Percentiles rank a stretch among this genome's conserved stretches.
phyloP scores from a whole-genome alignment of 1,140 invertebrate species.

The Anastatus disparis region DNA sequence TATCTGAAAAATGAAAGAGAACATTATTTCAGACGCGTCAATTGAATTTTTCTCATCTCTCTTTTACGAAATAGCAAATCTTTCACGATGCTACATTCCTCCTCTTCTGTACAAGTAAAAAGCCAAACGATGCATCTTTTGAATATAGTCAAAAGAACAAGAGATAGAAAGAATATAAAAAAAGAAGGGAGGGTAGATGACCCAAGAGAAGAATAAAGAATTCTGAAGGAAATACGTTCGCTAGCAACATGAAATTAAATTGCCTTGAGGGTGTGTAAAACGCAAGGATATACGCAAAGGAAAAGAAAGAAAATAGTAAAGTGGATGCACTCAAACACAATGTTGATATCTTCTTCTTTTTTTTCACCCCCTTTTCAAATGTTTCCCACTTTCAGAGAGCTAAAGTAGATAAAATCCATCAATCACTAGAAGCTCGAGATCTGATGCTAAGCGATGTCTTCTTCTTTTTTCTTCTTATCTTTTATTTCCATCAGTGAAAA shows the following conservation, averaged over 20 bases:
- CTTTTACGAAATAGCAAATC: background rate
- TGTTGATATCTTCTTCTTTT: conserved; percentile 28
- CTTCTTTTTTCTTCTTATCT: background rate
- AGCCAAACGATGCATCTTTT: background rate
- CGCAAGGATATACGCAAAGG: no score
- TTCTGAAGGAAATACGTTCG: background rate
- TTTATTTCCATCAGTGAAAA: background rate
- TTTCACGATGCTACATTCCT: background rate
- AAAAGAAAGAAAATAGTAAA: conserved; percentile 7
- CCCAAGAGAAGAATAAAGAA: background rate
- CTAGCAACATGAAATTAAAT: conserved; percentile 23
- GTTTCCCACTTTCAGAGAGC: conserved; percentile 24
- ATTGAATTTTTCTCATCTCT: background rate
- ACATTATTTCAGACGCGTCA: background rate
- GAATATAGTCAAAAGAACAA: background rate
- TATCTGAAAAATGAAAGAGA: conserved; percentile 14
- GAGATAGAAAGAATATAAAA: background rate
- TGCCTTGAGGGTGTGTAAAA: conserved; percentile 26
- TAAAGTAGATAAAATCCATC: conserved; percentile 33
- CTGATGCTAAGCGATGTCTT: background rate
- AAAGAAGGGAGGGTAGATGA: background rate
- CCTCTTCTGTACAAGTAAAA: conserved; percentile 23
- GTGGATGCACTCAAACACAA: conserved; percentile 28
- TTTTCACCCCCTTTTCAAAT: background rate
- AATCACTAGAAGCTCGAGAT: conserved; percentile 7